phyloP scores from a whole-genome alignment of 2,797 vertebrate species.

The Oreortyx pictus region DNA sequence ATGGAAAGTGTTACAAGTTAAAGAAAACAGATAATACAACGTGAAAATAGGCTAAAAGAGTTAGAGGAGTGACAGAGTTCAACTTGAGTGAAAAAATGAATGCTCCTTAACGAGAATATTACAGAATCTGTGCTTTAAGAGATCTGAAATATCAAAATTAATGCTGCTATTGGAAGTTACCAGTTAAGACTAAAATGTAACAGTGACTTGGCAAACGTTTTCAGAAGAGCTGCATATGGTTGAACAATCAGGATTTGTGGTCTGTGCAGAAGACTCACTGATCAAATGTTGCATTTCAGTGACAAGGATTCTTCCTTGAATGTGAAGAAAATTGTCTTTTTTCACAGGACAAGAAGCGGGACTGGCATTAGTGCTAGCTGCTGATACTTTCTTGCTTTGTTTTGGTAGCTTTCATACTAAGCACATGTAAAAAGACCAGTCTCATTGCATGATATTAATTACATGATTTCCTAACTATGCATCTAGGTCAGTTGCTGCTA shows the following conservation, averaged over 20 bases:
- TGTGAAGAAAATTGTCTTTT: neutral
- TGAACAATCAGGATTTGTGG: neutral
- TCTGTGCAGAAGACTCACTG: neutral
- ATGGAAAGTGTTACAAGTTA: neutral
- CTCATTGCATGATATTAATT: neutral
- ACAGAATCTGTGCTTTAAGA: neutral
- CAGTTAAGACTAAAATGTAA: neutral
- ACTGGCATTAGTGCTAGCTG: neutral
- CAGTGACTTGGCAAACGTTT: neutral
- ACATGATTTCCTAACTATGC: neutral
- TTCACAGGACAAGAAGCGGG: neutral
- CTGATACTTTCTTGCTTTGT: neutral
- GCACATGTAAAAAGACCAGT: neutral
- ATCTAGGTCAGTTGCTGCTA: slow-evolving; percentile 28
- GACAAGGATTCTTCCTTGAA: neutral
- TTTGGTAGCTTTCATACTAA: neutral
- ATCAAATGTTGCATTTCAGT: neutral
- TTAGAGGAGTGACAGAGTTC: neutral
- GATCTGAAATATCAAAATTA: neutral
- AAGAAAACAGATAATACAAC: neutral
- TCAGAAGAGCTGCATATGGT: neutral
- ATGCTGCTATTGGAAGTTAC: neutral
- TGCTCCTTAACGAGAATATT: neutral
- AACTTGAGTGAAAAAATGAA: neutral
- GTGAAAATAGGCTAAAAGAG: neutral